These are phyloP conservation scores for Drosophila colorata DNA, from an alignment of 2,888 invertebrate genomes.

Conservation along the genomic window DNA sequence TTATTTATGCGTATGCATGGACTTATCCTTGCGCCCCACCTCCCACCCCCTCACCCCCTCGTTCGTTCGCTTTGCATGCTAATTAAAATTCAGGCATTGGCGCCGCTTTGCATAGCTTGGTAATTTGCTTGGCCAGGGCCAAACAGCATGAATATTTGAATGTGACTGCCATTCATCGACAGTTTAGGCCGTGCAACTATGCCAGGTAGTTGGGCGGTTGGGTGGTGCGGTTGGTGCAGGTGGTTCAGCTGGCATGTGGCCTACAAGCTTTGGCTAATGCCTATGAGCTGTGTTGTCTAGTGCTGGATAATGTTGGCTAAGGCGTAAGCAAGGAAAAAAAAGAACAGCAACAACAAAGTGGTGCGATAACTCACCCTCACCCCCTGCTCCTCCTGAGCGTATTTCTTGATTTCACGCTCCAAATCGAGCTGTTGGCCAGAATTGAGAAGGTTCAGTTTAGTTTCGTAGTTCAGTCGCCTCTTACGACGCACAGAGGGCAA, in stretches of 20 bases:
- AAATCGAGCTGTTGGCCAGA: conserved; percentile 71
- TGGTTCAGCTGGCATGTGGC: conserved; percentile 1
- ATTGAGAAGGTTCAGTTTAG: conserved; percentile 40
- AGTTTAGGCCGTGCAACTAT: conserved; percentile 36
- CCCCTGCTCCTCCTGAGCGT: conserved; percentile 80
- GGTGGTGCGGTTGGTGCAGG: too few species aligned
- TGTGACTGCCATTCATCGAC: conserved; percentile 56
- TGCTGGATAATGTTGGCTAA: conserved; percentile 26
- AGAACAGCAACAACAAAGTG: conserved; percentile 10
- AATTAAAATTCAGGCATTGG: conserved; percentile 79
- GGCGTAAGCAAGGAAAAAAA: conserved; percentile 12
- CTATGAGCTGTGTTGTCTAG: conserved; percentile 13
- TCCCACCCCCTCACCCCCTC: conserved; percentile 7
- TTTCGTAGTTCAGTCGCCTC: conserved; percentile 10
- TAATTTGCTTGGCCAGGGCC: conserved; percentile 66
- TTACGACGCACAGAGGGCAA: conserved; percentile 34
- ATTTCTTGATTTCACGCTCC: conserved; percentile 83
- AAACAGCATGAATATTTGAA: conserved; percentile 75
- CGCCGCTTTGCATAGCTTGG: conserved; percentile 75
- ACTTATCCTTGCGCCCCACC: conserved; percentile 40
- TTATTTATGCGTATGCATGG: conserved; percentile 76
- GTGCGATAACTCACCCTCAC: conserved; percentile 70
- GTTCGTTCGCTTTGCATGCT: conserved; percentile 54
- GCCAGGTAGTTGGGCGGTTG: conserved; percentile 28
- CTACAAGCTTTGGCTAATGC: conserved; percentile 12